Evolutionary conservation across 1,140 invertebrate species (phyloP).

Genomic region (Ditylenchus dipsaci): DNA sequence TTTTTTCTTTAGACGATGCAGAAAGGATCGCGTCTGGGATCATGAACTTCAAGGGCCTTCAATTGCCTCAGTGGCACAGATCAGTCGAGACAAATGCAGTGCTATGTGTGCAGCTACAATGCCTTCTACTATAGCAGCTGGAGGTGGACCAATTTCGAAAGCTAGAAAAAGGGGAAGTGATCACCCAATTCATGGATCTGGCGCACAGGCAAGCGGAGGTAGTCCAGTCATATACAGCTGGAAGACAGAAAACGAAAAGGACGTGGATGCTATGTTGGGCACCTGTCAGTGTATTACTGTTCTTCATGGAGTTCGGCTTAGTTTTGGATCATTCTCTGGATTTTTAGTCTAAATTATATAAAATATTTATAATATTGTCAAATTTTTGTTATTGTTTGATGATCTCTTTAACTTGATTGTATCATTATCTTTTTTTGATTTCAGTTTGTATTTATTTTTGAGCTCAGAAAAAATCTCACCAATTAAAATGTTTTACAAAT

Average conservation of each 20-base stretch:
- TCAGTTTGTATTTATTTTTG: no score
- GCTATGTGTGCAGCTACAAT: constrained; percentile 18
- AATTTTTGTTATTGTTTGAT: no score
- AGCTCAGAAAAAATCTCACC: no score
- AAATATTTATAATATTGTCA: no score
- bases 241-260: constrained; percentile 20
- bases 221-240: constrained; percentile 34
- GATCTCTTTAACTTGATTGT: no score
- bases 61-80: constrained; percentile 15
- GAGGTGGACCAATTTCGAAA: background rate
- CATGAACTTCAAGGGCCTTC: constrained; percentile 38
- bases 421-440: no score
- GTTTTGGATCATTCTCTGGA: constrained; percentile 39
- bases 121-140: background rate
- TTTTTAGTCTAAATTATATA: constrained; percentile 23
- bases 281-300: constrained; percentile 37
- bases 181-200: background rate
- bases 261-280: constrained; percentile 29
- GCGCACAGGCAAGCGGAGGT: background rate
- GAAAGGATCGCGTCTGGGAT: constrained; percentile 49
- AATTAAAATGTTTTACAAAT: no score
- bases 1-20: constrained; percentile 34
- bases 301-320: constrained; percentile 28
- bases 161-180: background rate
- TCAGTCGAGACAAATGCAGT: constrained; percentile 36